These are phyloP conservation scores for Lysandra bellargus DNA, from an alignment of 2,888 invertebrate species.

Conservation along the genomic window DNA sequence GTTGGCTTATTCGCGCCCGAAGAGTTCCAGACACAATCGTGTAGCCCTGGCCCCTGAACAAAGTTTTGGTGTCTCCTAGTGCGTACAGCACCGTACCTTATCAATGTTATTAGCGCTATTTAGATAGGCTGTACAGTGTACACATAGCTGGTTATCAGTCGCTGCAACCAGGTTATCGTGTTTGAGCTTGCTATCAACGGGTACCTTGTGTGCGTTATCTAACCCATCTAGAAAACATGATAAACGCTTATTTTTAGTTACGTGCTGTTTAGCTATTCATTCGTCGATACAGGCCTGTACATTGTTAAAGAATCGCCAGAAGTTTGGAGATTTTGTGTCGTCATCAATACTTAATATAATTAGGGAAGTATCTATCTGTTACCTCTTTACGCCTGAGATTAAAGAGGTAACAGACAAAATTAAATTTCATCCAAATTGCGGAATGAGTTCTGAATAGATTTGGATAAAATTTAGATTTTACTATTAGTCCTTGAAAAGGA, in stretches of 20 bases:
- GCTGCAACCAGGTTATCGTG: constrained; percentile 74
- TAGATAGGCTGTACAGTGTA: constrained; percentile 47
- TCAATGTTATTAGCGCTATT: constrained; percentile 44
- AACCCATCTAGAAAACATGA: constrained; percentile 55
- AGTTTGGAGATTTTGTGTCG: too few species aligned
- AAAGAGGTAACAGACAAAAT: too few species aligned
- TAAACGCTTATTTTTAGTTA: constrained; percentile 62
- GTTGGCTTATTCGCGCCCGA: not conserved
- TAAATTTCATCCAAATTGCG: too few species aligned
- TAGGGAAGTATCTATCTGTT: too few species aligned
- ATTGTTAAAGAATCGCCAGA: not conserved
- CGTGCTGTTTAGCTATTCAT: constrained; percentile 12
- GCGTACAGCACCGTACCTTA: constrained; percentile 35
- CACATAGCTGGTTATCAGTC: constrained; percentile 56
- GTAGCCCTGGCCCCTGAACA: not conserved
- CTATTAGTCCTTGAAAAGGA: too few species aligned
- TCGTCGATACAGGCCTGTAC: not conserved
- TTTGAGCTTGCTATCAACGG: constrained; percentile 68
- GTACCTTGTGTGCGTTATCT: constrained; percentile 65
- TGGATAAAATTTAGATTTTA: too few species aligned
- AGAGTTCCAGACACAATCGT: not conserved
- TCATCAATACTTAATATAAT: too few species aligned
- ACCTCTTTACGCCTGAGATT: too few species aligned
- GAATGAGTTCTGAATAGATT: too few species aligned
- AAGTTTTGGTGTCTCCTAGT: not conserved